Evolutionary conservation across 2,888 invertebrate genomes (phyloP), one percentile per base, ranked within the genome.

Genomic region (Arctia plantaginis): DNA sequence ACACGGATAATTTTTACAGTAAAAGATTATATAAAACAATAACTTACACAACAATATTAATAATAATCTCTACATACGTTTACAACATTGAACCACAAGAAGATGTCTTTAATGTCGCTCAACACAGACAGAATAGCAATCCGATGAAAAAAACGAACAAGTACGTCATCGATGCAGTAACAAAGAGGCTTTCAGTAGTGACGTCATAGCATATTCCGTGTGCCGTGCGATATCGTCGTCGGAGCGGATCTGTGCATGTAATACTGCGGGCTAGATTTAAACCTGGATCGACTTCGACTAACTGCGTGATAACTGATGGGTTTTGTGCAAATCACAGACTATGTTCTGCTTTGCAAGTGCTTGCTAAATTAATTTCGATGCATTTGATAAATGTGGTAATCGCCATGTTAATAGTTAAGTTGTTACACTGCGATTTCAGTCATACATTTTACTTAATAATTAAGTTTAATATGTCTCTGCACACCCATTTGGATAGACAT

Each of bases 201-300:
- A 71, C 79, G 75, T 83, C 77, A 81, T 79, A 73, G 75, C 82
- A 35, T 64, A 85, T 85, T 78, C 81, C 33, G 67, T 80, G 78
- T 77, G 74, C 51, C 44, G 55, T 35, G n/a, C 73, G 15, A 23
- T n/a, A 18, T 7, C 35, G 23, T 23, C 35, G 20, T 44, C 41
- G 33, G 12, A 41, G n/a, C 66, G 69, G 30, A 59, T 20, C 35
- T 64, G 62, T 35, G 59, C 73, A 72, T 69, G 79, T 85, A 85
- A 85, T 80, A 72, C 85, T 75, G 72, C 55, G 71, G 72, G 69
- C 67, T 70, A 73, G 84, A 85, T 82, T 85, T 85, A 77, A 78
- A 65, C 79, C 71, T 75, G 64, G 59, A 73, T 78, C 66, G 73
- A 69, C 75, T 74, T 80, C 71, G 71, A 73, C 35, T 66, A 72